Conservation (phyloP, 2,888 invertebrate genomes). For the Tineola bisselliella region DNA sequence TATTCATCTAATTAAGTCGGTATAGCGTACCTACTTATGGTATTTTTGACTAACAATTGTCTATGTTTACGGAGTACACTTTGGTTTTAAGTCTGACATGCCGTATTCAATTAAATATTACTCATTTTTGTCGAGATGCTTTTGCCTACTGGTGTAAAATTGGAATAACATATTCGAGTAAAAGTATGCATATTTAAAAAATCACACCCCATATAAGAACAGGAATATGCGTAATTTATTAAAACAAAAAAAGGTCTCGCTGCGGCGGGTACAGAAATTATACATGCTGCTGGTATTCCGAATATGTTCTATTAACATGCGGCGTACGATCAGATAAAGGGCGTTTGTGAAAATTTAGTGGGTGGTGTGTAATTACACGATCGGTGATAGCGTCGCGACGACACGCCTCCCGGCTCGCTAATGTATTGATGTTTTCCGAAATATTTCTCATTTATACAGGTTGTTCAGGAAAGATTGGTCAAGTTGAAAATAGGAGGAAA, state of each 20-base stretch:
- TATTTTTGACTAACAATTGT: too few relatives aligned
- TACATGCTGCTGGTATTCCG: slow-evolving; percentile 40
- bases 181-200: not conserved
- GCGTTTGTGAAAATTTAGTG: slow-evolving; percentile 58
- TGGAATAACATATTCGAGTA: not conserved
- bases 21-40: too few relatives aligned
- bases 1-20: too few relatives aligned
- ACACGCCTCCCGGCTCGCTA: slow-evolving; percentile 34
- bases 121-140: too few relatives aligned
- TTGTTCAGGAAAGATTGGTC: too few relatives aligned
- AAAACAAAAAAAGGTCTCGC: not conserved
- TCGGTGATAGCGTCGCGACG: slow-evolving; percentile 40
- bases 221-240: not conserved
- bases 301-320: slow-evolving; percentile 57
- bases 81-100: too few relatives aligned
- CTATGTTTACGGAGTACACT: too few relatives aligned
- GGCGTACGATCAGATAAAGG: slow-evolving; percentile 47
- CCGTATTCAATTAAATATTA: too few relatives aligned
- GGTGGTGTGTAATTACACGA: slow-evolving; percentile 50
- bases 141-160: too few relatives aligned
- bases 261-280: slow-evolving; percentile 1
- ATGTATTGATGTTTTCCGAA: slow-evolving; percentile 7
- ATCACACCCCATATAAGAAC: not conserved
- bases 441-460: not conserved
- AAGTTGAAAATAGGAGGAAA: too few relatives aligned